These are phyloP conservation scores for Passerculus sandwichensis DNA, from an alignment of 2,797 vertebrate genomes.

Conservation along the genomic window DNA sequence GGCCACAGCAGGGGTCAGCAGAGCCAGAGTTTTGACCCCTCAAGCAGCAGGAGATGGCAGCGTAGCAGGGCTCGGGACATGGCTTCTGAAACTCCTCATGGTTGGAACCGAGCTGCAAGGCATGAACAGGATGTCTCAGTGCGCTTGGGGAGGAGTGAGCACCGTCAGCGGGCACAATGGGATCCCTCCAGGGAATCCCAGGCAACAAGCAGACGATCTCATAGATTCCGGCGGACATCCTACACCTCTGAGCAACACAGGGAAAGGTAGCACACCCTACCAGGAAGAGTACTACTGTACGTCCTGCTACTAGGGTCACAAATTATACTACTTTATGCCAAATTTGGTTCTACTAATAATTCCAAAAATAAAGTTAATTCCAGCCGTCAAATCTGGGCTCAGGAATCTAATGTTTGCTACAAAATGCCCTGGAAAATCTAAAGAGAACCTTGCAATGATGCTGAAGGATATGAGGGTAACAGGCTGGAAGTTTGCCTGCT, in stretches of 20 bases:
- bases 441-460: neutral
- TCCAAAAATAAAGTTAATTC: neutral
- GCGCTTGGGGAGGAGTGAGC: accelerated
- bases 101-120: neutral
- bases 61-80: neutral
- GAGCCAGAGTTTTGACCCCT: accelerated
- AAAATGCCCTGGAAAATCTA: neutral
- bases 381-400: neutral
- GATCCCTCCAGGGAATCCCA: accelerated
- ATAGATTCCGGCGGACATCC: accelerated
- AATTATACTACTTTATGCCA: neutral
- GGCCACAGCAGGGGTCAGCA: neutral
- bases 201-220: neutral
- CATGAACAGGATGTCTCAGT: accelerated
- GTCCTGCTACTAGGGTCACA: neutral
- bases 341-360: neutral
- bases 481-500: neutral
- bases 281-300: neutral
- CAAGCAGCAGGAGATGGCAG: neutral
- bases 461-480: neutral
- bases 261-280: neutral
- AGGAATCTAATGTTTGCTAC: accelerated
- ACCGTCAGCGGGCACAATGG: accelerated
- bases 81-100: neutral
- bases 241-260: accelerated